Evolutionary conservation across 1,140 invertebrate species (phyloP).

Genomic region (Condylostylus longicornis): DNA sequence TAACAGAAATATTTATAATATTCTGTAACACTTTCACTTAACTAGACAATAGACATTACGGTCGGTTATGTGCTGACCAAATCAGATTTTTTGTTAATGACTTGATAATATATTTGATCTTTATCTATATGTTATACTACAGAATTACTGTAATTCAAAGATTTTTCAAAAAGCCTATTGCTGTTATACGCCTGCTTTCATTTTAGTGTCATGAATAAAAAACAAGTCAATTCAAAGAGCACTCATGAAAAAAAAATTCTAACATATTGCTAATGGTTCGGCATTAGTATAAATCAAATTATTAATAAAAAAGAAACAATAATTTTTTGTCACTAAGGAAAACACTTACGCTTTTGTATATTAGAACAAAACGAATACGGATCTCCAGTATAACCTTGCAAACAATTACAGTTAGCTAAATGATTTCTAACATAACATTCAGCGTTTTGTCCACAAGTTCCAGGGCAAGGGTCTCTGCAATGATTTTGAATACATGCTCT

Average conservation of each 20-base stretch:
- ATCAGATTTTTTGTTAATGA: too few species aligned
- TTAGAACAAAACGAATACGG: constrained; percentile 41
- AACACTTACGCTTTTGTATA: constrained; percentile 37
- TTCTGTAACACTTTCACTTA: too few species aligned
- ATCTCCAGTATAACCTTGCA: constrained; percentile 48
- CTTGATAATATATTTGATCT: too few species aligned
- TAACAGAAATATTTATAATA: too few species aligned
- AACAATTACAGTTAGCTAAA: constrained; percentile 52
- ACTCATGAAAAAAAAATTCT: too few species aligned
- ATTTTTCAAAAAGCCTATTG: constrained; percentile 64
- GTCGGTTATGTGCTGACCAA: too few species aligned
- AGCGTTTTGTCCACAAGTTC: constrained; percentile 55
- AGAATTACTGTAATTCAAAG: too few species aligned
- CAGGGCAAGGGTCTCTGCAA: constrained; percentile 57
- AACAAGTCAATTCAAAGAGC: constrained; percentile 31
- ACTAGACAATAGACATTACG: too few species aligned
- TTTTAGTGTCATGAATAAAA: constrained; percentile 48
- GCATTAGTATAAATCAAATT: constrained; percentile 33
- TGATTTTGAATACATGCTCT: constrained; percentile 51
- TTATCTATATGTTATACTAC: too few species aligned
- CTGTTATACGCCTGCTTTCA: constrained; percentile 47
- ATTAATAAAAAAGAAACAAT: constrained; percentile 22
- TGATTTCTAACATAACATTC: constrained; percentile 59
- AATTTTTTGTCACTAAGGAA: constrained; percentile 41
- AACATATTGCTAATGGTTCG: too few species aligned